phyloP scores from a whole-genome alignment of 2,797 vertebrate species.

The Eurystomus glaucurus region DNA sequence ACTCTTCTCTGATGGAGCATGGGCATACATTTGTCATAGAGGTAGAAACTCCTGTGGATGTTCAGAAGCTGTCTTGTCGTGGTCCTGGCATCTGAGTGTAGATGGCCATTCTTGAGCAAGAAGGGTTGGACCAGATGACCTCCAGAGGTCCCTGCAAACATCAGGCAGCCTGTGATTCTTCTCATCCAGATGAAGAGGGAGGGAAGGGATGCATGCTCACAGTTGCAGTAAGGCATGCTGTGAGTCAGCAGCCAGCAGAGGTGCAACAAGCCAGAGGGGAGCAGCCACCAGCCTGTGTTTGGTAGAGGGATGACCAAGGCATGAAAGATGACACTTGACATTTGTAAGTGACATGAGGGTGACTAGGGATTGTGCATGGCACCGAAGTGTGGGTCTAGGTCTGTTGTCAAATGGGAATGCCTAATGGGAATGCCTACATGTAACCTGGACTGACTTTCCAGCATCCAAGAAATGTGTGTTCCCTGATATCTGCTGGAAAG shows the following conservation, averaged over 20 bases:
- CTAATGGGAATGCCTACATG: background rate
- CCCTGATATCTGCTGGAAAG: background rate
- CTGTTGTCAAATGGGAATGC: background rate
- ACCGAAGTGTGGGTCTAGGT: background rate
- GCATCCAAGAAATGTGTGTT: background rate
- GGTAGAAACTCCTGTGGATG: background rate
- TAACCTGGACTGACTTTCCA: background rate
- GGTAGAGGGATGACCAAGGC: background rate
- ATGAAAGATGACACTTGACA: background rate
- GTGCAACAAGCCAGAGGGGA: background rate
- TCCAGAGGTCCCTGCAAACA: background rate
- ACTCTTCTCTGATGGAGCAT: accelerated
- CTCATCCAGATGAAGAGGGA: background rate
- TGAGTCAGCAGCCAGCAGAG: background rate
- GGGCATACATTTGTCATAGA: background rate
- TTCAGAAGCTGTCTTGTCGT: accelerated
- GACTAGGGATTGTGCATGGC: background rate
- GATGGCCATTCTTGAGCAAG: background rate
- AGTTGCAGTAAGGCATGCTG: background rate
- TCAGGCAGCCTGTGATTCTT: background rate
- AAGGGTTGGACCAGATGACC: background rate
- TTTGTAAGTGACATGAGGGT: background rate
- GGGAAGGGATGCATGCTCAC: accelerated
- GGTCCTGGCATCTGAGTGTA: background rate
- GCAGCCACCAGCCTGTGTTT: background rate